Evolutionary conservation across 2,113 vertebrate genomes (phyloP), one percentile per base, ranked within the genome.

Genomic region (Cercopithecus mona): DNA sequence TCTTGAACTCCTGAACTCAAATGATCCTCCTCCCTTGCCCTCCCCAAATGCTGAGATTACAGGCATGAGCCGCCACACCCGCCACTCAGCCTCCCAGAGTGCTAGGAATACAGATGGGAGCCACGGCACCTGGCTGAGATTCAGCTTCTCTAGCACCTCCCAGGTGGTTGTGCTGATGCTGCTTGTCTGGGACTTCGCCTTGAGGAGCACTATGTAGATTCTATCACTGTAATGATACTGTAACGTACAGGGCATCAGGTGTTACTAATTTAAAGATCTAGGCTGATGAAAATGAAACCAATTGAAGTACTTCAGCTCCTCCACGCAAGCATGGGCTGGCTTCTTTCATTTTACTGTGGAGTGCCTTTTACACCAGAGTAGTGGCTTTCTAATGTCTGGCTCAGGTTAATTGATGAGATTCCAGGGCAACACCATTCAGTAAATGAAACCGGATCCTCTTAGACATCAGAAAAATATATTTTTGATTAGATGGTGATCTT

Each of bases 211-310:
- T 10, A 25, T n/a, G 0, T 35, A 4, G 20, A 13, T 38, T 25
- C 16, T 50, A 5, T 9, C 35, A 12, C 8, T 6, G 40, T 8
- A 20, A 6, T 52, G 23, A 23, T 1, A 1, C 68, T 3, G 61
- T 38, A 10, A 1, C 0, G 0, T 0, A 3, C 12, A 5, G 0
- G 45, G 35, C 1, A 6, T 35, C 35, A 18, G 17, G 12, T 7
- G 38, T 61, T 38, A 1, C 45, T 57, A 0, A 27, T 1, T 8
- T 48, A n/a, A 59, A 89, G 75, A 3, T 27, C 57, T 70, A 32
- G 52, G 43, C 13, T 4, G 80, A 38, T 27, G 30, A 59, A 55
- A 38, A 18, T 38, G 70, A 38, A 70, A 45, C 35, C 57, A 27
- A 3, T 72, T 22, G 48, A 30, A 40, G 27, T 5, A 16, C 64